Evolutionary conservation across 2,113 vertebrate genomes (phyloP).

Genomic region (Cettia cetti): DNA sequence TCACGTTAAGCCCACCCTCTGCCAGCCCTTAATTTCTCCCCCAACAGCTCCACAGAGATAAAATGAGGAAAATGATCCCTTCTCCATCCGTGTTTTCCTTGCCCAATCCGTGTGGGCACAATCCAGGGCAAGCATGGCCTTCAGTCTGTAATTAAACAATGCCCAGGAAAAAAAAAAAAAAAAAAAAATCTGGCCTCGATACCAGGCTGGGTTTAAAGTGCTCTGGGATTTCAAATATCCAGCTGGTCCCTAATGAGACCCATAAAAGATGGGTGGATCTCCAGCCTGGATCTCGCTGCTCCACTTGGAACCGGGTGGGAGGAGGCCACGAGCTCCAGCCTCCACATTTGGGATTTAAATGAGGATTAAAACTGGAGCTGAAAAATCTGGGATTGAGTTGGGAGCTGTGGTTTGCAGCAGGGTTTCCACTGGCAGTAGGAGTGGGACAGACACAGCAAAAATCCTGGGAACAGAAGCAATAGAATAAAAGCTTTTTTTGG

Average conservation of each 20-base stretch:
- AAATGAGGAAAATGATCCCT: not conserved
- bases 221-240: not conserved
- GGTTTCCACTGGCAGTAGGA: not conserved
- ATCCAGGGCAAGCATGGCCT: not conserved
- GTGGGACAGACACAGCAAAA: accelerated
- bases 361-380: not conserved
- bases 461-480: not conserved
- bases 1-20: not conserved
- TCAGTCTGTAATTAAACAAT: slow-evolving; percentile 23
- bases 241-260: not conserved
- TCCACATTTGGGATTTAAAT: not conserved
- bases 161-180: not conserved
- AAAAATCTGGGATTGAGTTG: accelerated
- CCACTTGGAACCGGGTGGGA: not conserved
- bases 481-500: not conserved
- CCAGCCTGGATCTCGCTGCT: not conserved
- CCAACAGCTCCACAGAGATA: not conserved
- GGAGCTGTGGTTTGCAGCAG: not conserved
- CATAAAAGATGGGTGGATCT: slow-evolving; percentile 49
- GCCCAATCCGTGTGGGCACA: slow-evolving; percentile 32
- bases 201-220: not conserved
- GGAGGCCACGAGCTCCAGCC: not conserved
- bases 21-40: not conserved
- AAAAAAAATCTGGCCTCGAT: not conserved
- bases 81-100: not conserved